phyloP scores from a whole-genome alignment of 2,797 vertebrate genomes.

The Propithecus deckenii region DNA sequence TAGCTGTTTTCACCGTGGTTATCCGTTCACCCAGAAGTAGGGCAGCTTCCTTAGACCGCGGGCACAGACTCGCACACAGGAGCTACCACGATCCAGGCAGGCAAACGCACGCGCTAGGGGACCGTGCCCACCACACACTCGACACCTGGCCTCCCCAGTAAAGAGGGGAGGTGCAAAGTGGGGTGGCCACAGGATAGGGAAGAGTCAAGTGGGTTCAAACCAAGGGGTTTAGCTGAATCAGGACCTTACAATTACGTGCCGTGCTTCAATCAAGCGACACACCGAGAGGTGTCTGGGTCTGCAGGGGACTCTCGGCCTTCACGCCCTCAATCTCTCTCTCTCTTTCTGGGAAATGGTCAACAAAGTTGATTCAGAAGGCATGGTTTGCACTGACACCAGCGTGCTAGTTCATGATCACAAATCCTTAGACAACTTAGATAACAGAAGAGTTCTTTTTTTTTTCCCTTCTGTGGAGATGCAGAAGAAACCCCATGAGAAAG shows the following conservation, averaged over 20 bases:
- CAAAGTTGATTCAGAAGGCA: rapidly evolving
- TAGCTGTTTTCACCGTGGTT: too few species aligned
- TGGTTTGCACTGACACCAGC: not conserved
- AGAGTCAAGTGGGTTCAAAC: rapidly evolving
- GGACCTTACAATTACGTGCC: rapidly evolving
- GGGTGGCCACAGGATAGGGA: not conserved
- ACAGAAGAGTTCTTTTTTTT: not conserved
- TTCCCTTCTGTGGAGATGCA: not conserved
- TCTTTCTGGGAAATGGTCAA: rapidly evolving
- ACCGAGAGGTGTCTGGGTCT: rapidly evolving
- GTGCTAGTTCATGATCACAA: not conserved
- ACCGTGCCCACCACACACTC: rapidly evolving
- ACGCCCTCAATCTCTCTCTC: rapidly evolving
- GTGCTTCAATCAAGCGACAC: rapidly evolving
- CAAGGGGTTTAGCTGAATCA: rapidly evolving
- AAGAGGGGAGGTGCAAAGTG: rapidly evolving
- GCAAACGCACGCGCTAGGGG: rapidly evolving
- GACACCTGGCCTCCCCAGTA: rapidly evolving
- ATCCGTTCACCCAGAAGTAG: not conserved
- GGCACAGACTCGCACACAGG: rapidly evolving
- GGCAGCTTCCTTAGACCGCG: not conserved
- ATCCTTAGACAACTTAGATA: not conserved
- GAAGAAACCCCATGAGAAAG: not conserved
- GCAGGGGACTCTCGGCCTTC: too few species aligned
- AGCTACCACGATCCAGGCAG: not conserved